Percentiles rank a stretch among this genome's conserved stretches.
Evolutionary conservation across 2,888 invertebrate genomes (phyloP).

Genomic region (Limnephilus rhombicus): DNA sequence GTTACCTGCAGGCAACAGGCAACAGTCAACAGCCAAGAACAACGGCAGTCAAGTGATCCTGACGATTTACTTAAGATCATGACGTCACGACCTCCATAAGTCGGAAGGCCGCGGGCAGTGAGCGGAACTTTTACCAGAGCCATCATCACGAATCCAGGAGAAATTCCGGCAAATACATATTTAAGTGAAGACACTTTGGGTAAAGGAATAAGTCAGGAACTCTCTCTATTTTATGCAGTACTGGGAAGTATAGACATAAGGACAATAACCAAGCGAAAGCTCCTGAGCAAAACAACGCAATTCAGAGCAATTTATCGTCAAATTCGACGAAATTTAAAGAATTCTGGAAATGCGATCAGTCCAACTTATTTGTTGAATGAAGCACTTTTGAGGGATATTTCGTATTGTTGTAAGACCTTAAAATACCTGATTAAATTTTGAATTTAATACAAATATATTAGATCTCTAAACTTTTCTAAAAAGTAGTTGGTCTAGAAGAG

Average conservation of each 20-base stretch:
- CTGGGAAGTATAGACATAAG: background rate
- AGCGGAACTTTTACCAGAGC: background rate
- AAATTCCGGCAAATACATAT: background rate
- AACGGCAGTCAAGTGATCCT: conserved; percentile 39
- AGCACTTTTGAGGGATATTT: background rate
- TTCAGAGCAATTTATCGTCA: background rate
- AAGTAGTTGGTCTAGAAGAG: background rate
- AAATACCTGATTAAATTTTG: background rate
- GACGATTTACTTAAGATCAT: conserved; percentile 35
- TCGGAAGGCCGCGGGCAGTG: conserved; percentile 41
- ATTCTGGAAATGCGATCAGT: background rate
- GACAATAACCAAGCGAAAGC: background rate
- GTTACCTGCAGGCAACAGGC: conserved; percentile 13
- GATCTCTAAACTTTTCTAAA: background rate
- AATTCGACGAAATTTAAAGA: background rate
- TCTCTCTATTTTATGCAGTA: background rate
- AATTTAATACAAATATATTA: background rate
- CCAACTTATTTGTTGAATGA: background rate
- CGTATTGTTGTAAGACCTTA: background rate
- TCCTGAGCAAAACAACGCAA: background rate
- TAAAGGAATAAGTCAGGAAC: background rate
- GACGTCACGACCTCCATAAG: conserved; percentile 35
- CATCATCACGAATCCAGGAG: conserved; percentile 15
- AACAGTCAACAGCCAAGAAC: background rate
- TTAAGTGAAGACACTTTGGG: background rate